Percentiles rank a stretch among this genome's conserved stretches.
Conservation (phyloP, 2,113 vertebrate species). For the Saguinus imperator region DNA sequence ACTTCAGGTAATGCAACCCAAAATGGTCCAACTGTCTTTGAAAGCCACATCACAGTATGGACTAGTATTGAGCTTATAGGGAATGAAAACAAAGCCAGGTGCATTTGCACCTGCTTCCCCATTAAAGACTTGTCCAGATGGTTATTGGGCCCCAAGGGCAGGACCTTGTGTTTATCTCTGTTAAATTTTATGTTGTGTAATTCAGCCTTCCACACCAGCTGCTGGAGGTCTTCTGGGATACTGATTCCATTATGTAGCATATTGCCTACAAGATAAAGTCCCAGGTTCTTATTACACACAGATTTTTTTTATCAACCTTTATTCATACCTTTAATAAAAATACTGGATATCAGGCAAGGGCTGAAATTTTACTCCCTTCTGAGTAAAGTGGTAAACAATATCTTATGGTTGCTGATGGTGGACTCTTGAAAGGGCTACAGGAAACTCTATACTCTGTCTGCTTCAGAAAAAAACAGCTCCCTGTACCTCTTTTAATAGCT, state of each 20-base stretch:
- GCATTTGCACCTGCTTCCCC: slow-evolving; percentile 26
- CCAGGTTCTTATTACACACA: background rate
- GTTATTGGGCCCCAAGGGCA: slow-evolving; percentile 3
- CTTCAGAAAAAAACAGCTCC: background rate
- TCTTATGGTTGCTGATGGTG: background rate
- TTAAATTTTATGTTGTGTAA: slow-evolving; percentile 40
- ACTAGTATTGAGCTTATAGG: background rate
- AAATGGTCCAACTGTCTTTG: background rate
- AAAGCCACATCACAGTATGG: background rate
- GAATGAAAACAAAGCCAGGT: background rate
- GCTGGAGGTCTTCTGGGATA: slow-evolving; percentile 47
- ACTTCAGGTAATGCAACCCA: background rate
- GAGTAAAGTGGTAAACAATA: background rate
- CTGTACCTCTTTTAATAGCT: background rate
- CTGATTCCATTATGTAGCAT: background rate
- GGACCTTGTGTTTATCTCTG: slow-evolving; percentile 53
- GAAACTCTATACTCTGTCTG: background rate
- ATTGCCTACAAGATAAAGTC: slow-evolving; percentile 37
- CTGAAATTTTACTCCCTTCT: background rate
- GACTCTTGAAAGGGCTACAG: background rate
- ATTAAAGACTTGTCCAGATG: slow-evolving; percentile 53
- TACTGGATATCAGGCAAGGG: background rate
- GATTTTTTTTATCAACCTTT: background rate
- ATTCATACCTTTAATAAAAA: background rate
- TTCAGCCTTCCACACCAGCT: slow-evolving; percentile 40